These are phyloP conservation scores for Lagria hirta DNA, from an alignment of 2,888 invertebrate species.

Conservation along the genomic window DNA sequence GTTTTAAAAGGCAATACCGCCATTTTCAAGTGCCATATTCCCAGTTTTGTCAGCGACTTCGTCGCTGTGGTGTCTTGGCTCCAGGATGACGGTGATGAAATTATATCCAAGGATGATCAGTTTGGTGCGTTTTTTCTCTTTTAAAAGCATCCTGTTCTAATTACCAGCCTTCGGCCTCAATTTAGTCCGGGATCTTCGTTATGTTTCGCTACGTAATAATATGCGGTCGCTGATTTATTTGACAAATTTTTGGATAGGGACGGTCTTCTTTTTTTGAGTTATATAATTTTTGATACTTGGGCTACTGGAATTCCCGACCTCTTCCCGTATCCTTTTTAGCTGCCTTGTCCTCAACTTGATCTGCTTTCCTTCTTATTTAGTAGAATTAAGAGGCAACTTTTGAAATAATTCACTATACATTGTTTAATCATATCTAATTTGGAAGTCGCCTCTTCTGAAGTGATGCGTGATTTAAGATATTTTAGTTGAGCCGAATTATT, in stretches of 20 bases:
- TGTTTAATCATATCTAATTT: too few species aligned
- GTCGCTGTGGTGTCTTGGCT: conserved; percentile 84
- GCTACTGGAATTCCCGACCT: conserved; percentile 26
- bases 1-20: conserved; percentile 88
- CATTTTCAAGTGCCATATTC: conserved; percentile 90
- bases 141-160: too few species aligned
- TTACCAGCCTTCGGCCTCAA: background rate
- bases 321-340: conserved; percentile 3
- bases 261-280: conserved; percentile 3
- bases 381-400: too few species aligned
- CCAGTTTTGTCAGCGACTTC: conserved; percentile 90
- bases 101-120: conserved; percentile 53
- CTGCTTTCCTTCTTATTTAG: conserved; percentile 16
- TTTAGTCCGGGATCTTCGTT: background rate
- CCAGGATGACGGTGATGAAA: conserved; percentile 71
- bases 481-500: too few species aligned
- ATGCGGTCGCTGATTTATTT: too few species aligned
- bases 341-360: conserved; percentile 9
- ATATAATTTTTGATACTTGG: conserved; percentile 11
- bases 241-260: too few species aligned
- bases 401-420: too few species aligned
- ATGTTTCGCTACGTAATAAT: too few species aligned
- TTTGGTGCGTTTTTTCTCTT: conserved; percentile 42
- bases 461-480: too few species aligned
- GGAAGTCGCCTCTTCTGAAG: too few species aligned